These are phyloP conservation scores for Brienomyrus brachyistius DNA, from an alignment of 2,113 vertebrate species.

Conservation along the genomic window DNA sequence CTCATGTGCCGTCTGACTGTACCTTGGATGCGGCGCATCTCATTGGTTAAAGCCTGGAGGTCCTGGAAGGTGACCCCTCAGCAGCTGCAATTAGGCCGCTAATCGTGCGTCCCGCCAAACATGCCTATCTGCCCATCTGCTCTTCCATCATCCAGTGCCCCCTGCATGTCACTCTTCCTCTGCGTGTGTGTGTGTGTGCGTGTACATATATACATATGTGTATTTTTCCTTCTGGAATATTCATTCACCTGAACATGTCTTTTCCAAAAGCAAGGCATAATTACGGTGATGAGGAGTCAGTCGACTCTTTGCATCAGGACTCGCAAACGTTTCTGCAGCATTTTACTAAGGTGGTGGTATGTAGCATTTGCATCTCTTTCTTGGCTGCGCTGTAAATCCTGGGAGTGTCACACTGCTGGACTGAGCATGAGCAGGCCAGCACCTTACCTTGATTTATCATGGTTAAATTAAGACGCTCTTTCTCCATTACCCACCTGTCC, in stretches of 20 bases:
- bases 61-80: background rate
- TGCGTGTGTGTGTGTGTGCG: background rate
- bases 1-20: background rate
- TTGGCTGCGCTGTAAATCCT: background rate
- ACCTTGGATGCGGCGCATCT: background rate
- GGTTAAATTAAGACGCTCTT: background rate
- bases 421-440: background rate
- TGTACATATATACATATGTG: background rate
- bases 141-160: background rate
- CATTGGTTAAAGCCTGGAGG: background rate
- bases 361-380: background rate
- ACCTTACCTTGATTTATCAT: background rate
- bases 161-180: background rate
- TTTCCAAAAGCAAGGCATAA: background rate
- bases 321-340: background rate
- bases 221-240: background rate
- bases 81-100: background rate
- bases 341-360: background rate
- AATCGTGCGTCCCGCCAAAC: background rate
- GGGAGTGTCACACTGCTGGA: background rate
- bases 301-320: background rate
- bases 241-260: background rate
- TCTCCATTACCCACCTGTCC: background rate
- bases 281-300: background rate
- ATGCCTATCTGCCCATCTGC: background rate